A percentile compares a stretch with the other conserved stretches of the same genome.
These are phyloP conservation scores for Pseudomyrmex cubaensis DNA, from an alignment of 1,140 invertebrate genomes.

Conservation along the genomic window DNA sequence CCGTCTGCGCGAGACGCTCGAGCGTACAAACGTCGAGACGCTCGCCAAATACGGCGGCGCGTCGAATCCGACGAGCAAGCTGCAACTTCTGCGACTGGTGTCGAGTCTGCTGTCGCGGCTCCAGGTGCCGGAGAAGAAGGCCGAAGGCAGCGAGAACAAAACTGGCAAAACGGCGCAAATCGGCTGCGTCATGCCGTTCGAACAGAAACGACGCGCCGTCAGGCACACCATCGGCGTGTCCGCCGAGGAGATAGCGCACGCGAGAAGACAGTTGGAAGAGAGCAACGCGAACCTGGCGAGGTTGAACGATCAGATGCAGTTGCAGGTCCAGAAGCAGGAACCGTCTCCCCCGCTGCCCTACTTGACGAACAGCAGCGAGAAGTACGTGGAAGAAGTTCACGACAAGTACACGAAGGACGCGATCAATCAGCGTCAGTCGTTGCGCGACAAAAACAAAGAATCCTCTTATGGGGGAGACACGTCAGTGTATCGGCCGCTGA, in stretches of 20 bases:
- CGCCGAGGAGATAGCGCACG: conserved; percentile 91
- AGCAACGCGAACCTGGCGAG: conserved; percentile 20
- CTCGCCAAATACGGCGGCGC: conserved; percentile 82
- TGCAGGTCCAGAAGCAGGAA: conserved; percentile 28
- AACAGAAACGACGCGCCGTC: conserved; percentile 84
- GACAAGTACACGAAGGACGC: conserved; percentile 83
- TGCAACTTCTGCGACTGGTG: conserved; percentile 90
- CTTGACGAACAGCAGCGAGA: conserved; percentile 25
- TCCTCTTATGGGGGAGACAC: conserved; percentile 6
- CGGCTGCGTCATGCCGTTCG: neutral
- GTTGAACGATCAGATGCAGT: conserved; percentile 40
- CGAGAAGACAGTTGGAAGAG: conserved; percentile 90
- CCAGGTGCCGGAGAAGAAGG: conserved; percentile 82
- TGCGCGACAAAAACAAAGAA: conserved; percentile 77
- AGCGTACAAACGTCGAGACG: conserved; percentile 85
- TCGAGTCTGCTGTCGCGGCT: conserved; percentile 91
- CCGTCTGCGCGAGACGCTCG: conserved; percentile 90
- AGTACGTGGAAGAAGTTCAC: conserved; percentile 61
- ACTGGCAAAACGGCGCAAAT: neutral
- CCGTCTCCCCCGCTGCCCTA: neutral
- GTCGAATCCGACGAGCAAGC: conserved; percentile 86
- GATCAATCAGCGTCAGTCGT: conserved; percentile 82
- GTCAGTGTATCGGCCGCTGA: conserved; percentile 13
- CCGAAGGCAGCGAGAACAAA: conserved; percentile 3
- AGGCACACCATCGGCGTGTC: conserved; percentile 93